Base-by-base conservation (phyloP, 2,797 vertebrate genomes). In the Cynopterus sphinx region DNA sequence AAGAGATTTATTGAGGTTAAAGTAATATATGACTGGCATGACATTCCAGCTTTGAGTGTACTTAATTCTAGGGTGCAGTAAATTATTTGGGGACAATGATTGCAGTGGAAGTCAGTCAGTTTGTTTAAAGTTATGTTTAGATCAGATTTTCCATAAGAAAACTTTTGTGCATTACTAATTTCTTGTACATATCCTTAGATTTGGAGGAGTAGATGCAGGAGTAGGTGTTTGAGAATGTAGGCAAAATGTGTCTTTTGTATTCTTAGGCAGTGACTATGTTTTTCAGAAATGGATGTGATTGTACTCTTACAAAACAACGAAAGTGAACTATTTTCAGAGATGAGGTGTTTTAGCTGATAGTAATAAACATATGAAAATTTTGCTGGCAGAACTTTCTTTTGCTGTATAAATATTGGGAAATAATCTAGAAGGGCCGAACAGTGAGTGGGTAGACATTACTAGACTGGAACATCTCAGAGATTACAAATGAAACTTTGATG, bases 1-100 rank as follows among this genome's bases (percentile, higher is more conserved):
- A 94, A 90, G 79, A 98, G 97, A 98, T 98, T 98, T 98, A 98
- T 98, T 97, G 97, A 97, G 88, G 93, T 94, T 88, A 92, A 96
- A 96, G 97, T 98, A 97, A 98, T 98, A 85, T 87, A 95, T 96
- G 91, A 95, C 82, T 96, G 97, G 71, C 97, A 41, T 43, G 85
- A 96, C 96, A 94, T 97, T 91, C 77, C 43, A 97, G 93, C 96
- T 92, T 96, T 97, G 95, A 97, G 87, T 91, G 83, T 93, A 43
- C 95, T 97, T 91, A 73, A 87, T 97, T 98, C 87, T 96, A 97
- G 94, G 90, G 90, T 90, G 36, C 92, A 96, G 95, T 96, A 98
- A 97, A 97, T 98, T 98, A 97, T 98, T 97, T 97, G 94, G 92
- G 61, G 97, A 94, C 28, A 53, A 57, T 87, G 43, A 71, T 97